Percentiles rank a stretch among this genome's conserved stretches.
Conservation (phyloP, 2,113 vertebrate species). For the Mesembrinibis cayennensis region DNA sequence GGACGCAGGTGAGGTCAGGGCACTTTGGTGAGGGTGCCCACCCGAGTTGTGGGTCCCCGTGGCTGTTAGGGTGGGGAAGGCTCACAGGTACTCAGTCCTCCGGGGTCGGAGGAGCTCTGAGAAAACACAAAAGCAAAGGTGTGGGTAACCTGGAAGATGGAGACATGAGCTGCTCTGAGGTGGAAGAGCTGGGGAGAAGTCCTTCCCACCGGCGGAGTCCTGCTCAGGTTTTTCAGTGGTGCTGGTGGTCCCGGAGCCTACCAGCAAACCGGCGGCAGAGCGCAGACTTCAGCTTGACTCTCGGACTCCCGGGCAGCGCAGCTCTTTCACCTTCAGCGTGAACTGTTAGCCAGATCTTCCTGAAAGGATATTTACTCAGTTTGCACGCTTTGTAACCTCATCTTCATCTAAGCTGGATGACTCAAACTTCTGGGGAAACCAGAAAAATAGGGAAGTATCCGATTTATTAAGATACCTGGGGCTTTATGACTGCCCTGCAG, state of each 20-base stretch:
- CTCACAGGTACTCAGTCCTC: neutral
- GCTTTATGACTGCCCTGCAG: neutral
- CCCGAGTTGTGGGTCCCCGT: neutral
- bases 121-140: neutral
- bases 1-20: neutral
- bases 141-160: neutral
- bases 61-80: neutral
- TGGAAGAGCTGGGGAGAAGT: neutral
- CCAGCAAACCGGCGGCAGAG: neutral
- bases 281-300: accelerated
- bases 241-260: neutral
- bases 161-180: neutral
- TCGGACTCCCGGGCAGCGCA: accelerated
- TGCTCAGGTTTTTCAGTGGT: neutral
- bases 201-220: neutral
- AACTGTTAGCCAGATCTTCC: neutral
- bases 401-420: neutral
- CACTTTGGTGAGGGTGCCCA: accelerated
- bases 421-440: constrained; percentile 15
- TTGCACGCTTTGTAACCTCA: neutral
- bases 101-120: neutral
- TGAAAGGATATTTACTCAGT: neutral
- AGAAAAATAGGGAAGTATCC: constrained; percentile 12
- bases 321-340: neutral
- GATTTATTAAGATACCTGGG: neutral